Base-by-base conservation (phyloP, 1,140 invertebrate species). In the Neelides sp. region DNA sequence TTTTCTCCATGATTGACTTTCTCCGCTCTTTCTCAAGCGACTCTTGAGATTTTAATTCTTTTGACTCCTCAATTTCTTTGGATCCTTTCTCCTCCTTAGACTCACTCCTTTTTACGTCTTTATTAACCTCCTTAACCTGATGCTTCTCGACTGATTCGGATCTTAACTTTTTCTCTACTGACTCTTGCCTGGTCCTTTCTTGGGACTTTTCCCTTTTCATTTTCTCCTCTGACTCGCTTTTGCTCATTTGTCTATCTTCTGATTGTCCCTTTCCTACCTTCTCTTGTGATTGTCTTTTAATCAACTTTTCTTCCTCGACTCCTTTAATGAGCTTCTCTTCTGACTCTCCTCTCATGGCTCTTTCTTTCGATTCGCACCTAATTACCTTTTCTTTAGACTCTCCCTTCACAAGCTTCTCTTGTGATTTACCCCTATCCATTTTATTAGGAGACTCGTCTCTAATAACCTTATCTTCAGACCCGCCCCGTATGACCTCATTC, bases 131-230 rank as follows among this genome's bases (percentile, higher is more conserved):
- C 45, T 28, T 40, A 12, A 32, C 39, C 26, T 23, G 28, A 12
- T 50, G 28, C n/a, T 35, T 26, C 32, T 43, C 15, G 32, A 44
- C 30, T 40, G 35, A 40, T 30, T 52, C 40, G 23, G 36, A 23
- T 54, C 48, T 55, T 55, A 39, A 28, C 36, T 54, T 32, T 59
- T 47, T 64, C 68, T 27, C 68, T 64, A 22, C 61, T 66, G 50
- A 67, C 51, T 58, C 66, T 66, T 22, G 66, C 67, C 59, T 61
- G 68, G 17, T 66, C 66, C 46, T 66, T 65, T 62, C 66, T 64
- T 47, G 57, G 67, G 20, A 65, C 66, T 57, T 67, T 65, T 27
- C 64, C 61, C 58, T 70, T 66, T 66, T 68, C 23, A 40, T 24
- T 52, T 23, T n/a, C n/a, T n/a, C n/a, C n/a, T n/a, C n/a, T n/a